These are phyloP conservation scores for Orchesella flavescens DNA, from an alignment of 2,888 invertebrate genomes.

Conservation along the genomic window DNA sequence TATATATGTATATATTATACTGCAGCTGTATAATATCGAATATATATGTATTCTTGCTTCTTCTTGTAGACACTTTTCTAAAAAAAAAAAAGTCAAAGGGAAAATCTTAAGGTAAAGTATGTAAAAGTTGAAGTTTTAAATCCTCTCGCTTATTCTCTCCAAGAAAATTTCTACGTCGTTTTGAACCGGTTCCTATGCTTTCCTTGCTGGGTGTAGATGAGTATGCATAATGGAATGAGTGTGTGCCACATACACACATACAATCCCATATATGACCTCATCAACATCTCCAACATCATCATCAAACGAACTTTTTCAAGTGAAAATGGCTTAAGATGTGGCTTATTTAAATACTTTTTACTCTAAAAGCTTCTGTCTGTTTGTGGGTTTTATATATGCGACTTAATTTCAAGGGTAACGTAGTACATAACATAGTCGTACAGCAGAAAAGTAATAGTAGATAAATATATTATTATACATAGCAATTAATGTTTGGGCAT, in stretches of 20 bases:
- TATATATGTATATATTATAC: not conserved
- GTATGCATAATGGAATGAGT: not conserved
- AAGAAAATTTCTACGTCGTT: not conserved
- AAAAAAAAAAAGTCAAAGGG: not conserved
- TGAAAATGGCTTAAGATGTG: conserved; percentile 10
- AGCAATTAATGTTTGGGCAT: no score
- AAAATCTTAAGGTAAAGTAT: not conserved
- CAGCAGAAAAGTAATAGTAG: no score
- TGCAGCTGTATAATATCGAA: not conserved
- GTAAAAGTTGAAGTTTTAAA: not conserved
- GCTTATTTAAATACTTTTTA: conserved; percentile 12
- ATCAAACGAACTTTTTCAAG: not conserved
- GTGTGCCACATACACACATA: not conserved
- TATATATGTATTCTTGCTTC: not conserved
- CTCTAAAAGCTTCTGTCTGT: conserved; percentile 3
- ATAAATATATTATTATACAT: no score
- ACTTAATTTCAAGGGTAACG: not conserved
- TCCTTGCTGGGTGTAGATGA: no score
- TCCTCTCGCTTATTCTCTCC: not conserved
- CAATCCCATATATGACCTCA: not conserved
- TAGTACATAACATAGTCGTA: not conserved
- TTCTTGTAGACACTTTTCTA: not conserved
- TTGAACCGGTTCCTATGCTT: not conserved
- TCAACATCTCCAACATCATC: not conserved
- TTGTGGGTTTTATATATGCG: not conserved